Conservation (phyloP, 2,797 vertebrate genomes). For the Notolabrus celidotus region DNA sequence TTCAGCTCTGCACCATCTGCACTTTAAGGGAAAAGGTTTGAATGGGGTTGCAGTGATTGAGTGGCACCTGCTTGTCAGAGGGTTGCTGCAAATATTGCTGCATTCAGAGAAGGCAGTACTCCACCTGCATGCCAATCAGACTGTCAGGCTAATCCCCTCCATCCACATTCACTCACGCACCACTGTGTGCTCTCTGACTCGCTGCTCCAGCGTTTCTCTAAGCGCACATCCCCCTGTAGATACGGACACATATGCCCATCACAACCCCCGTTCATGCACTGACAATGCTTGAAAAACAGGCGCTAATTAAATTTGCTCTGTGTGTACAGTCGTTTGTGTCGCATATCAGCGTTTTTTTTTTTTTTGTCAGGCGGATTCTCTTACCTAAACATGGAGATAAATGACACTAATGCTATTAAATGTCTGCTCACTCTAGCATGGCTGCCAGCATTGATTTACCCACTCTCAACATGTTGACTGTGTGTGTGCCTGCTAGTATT, state of each 20-base stretch:
- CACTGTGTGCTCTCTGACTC: conserved; percentile 3
- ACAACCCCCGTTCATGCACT: conserved; percentile 43
- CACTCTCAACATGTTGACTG: conserved; percentile 31
- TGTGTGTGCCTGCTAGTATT: conserved; percentile 39
- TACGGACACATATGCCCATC: conserved; percentile 53
- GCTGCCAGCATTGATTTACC: conserved; percentile 67
- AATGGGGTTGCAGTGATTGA: conserved; percentile 83
- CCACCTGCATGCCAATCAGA: conserved; percentile 90
- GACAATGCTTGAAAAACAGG: conserved; percentile 39
- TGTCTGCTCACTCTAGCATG: conserved; percentile 50
- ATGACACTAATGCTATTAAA: conserved; percentile 50
- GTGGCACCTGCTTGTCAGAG: conserved; percentile 91
- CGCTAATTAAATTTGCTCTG: conserved; percentile 62
- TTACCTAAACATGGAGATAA: conserved; percentile 48
- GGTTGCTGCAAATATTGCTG: conserved; percentile 88
- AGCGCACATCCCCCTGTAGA: conserved; percentile 52
- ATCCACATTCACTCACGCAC: conserved; percentile 58
- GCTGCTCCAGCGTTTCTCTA: conserved; percentile 40
- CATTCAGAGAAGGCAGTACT: conserved; percentile 77
- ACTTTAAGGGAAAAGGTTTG: conserved; percentile 78
- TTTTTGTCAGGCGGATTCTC: conserved; percentile 50
- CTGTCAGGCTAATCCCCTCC: conserved; percentile 75
- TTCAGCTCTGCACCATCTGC: conserved; percentile 87
- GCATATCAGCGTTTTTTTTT: conserved; percentile 27
- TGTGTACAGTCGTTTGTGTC: conserved; percentile 25